Evolutionary conservation across 2,888 invertebrate species (phyloP), one percentile per base, ranked within the genome.

Genomic region (Malacosoma neustria): DNA sequence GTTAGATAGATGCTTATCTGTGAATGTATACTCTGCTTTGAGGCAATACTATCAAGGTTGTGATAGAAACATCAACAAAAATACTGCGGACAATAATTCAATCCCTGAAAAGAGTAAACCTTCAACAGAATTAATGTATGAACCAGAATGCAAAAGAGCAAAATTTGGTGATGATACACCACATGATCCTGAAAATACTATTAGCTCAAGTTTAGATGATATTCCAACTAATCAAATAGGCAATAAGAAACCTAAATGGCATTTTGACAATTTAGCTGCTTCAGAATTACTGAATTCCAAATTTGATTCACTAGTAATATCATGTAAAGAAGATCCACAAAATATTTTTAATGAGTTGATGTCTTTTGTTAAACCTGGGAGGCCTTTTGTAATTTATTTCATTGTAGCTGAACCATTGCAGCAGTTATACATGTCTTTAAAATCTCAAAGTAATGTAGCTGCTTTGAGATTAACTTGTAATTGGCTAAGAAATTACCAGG

Each of bases 401-500:
- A 87, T 88, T 45, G 90, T 92, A 54, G 89, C 92, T 44, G 96
- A 97, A 86, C 93, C 96, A 1, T 76, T 99, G 30, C 90, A 94
- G 64, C 94, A 96, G 46, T 88, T 96, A 40, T 98, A 94, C 67
- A 81, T 91, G 37, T 89, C 91, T 51, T 73, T 99, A 37, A 96
- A 95, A 65, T 87, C 90, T 38, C 85, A 89, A 36, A 87, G 87
- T 39, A 90, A 91, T 62, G 90, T 93, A 11, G 89, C 95, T 6
- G 92, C 92, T 57, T 73, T 98, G 30, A 91, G 90, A 64, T 73
- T 99, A 6, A 90, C 92, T 30, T 94, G 93, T 50, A 96, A 93
- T 59, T 98, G 97, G 91, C 84, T 95, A 71, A 88, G 98, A 48
- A 90, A 92, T 52, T 97, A 97, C 86, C 98, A 98, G 89, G 92